Percentiles rank a stretch among this genome's conserved stretches.
phyloP scores from a whole-genome alignment of 2,797 vertebrate species.

The Dermochelys coriacea region DNA sequence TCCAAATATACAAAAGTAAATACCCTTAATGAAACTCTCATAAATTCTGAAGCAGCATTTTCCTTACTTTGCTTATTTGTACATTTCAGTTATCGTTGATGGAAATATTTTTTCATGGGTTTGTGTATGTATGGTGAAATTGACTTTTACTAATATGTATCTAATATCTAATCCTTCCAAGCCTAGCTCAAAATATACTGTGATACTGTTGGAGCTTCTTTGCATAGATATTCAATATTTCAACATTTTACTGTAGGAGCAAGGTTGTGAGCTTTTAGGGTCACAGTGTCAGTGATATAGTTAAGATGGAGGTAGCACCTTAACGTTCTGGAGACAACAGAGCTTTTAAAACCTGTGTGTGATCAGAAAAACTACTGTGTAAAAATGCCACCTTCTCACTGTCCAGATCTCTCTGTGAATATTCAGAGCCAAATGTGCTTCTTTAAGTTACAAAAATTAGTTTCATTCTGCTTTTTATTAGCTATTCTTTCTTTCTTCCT shows the following conservation, averaged over 20 bases:
- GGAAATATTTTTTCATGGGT: too few relatives aligned
- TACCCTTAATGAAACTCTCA: too few relatives aligned
- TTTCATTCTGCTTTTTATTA: background rate
- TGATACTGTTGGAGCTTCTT: background rate
- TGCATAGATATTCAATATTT: background rate
- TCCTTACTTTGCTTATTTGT: too few relatives aligned
- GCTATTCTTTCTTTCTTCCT: background rate
- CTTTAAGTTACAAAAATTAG: background rate
- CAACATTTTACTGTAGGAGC: background rate
- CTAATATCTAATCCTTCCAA: too few relatives aligned
- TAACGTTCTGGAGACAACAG: background rate
- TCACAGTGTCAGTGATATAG: background rate
- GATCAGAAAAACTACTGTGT: background rate
- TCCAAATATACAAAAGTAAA: too few relatives aligned
- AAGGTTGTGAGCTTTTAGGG: background rate
- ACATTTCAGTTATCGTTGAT: too few relatives aligned
- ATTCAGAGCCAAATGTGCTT: background rate
- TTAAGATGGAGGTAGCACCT: background rate
- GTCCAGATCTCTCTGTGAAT: too few relatives aligned
- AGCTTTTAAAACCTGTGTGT: rapidly evolving
- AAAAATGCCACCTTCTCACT: background rate
- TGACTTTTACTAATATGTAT: too few relatives aligned
- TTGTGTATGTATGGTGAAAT: too few relatives aligned
- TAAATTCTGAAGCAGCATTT: too few relatives aligned
- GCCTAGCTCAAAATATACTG: background rate